Evolutionary conservation across 2,113 vertebrate genomes (phyloP).

Genomic region (Serinus canaria): DNA sequence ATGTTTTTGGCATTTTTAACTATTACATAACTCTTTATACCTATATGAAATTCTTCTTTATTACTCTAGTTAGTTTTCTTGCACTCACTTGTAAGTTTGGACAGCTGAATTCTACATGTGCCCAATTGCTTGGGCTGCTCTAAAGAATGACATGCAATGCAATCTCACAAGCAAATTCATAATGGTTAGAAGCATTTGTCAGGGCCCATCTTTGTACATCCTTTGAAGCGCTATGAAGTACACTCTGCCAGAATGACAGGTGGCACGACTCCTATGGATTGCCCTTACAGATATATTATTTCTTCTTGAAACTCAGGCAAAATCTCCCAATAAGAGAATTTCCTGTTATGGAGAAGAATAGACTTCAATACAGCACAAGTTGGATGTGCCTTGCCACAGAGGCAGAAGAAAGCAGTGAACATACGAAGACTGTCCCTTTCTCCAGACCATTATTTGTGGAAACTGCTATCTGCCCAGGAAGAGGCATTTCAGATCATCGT

Average conservation of each 20-base stretch:
- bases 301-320: background rate
- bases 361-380: background rate
- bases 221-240: background rate
- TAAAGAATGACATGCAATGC: background rate
- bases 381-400: background rate
- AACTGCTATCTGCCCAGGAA: background rate
- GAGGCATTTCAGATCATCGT: background rate
- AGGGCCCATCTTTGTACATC: background rate
- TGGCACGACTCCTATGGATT: rapidly evolving
- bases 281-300: background rate
- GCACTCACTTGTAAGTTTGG: background rate
- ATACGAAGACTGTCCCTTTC: background rate
- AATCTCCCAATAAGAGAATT: background rate
- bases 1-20: background rate
- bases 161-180: background rate
- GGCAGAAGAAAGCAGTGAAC: background rate
- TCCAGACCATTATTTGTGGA: background rate
- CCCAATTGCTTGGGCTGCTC: background rate
- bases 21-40: background rate
- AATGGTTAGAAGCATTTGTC: background rate
- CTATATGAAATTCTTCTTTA: background rate
- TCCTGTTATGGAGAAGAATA: background rate
- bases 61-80: background rate
- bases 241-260: background rate
- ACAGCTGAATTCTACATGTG: background rate